Evolutionary conservation across 1,140 invertebrate genomes (phyloP), one percentile per base, ranked within the genome.

Genomic region (Antheraea mylitta): DNA sequence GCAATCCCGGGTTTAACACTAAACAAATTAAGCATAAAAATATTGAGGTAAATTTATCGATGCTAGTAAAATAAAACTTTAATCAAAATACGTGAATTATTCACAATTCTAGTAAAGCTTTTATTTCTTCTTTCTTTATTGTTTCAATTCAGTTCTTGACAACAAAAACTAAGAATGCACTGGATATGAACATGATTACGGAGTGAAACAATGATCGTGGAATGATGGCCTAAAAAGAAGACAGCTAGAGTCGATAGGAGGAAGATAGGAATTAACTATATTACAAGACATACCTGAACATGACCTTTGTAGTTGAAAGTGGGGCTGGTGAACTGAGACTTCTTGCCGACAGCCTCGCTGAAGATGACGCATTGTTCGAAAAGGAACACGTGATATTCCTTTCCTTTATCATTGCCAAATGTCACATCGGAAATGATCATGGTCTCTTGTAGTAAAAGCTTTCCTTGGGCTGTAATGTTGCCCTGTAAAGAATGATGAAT

Each of bases 291-390:
- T 5, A 99, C 99, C 96, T 99, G 98, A 78, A 99, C 96, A 87
- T 99, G 98, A 89, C 97, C 97, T 93, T 99, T 99, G 93, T 98
- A 99, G 79, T 98, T 96, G 91, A 99, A 99, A 58, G 96, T 97
- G 74, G 98, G 98, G 94, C 96, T 98, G 68, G 97, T 96, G 87
- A 98, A 99, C 90, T 98, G 98, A 30, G 96, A 98, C 90, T 98
- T 99, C 85, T 97, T 97, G 75, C 98, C 97, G 58, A 98, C 96
- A 77, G 97, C 96, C 86, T 99, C 98, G 77, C 98, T 98, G 86
- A 99, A 98, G 78, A 99, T 99, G 72, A 99, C 97, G 81, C 97
- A 98, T 93, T 99, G 99, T 89, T 99, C 98, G 90, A 99, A 99
- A 7, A 99, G 94, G 93, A 99, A 99, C 36, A 99, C 97, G 89